Base-by-base conservation (phyloP, 2,113 vertebrate species). In the Serinus canaria region DNA sequence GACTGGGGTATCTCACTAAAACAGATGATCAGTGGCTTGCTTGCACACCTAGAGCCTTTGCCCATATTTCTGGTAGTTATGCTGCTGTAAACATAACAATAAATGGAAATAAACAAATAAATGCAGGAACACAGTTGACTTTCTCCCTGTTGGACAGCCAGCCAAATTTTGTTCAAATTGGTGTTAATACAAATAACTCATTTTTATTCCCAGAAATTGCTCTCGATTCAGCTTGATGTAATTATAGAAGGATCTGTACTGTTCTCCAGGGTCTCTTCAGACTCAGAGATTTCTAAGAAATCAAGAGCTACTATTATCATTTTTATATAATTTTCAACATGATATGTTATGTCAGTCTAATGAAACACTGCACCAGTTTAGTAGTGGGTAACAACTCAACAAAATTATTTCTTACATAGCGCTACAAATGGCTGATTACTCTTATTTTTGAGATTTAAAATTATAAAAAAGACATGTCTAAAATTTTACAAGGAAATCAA, bases 401-500 rank as follows among this genome's bases (percentile, higher is more conserved):
- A 67, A 70, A 81, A 69, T 50, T 41, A 28, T 83, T 96, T 83
- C 39, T 90, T 70, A 60, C 37, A 52, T 13, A 80, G 39, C 8
- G 6, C 30, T 73, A 52, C n/a, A 72, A 92, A 50, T 82, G 12
- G 70, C 39, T 91, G 33, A 85, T 56, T 90, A 88, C 78, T 69
- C 33, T 63, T 68, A 70, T 30, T 82, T 52, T 6, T 53, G 23
- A 30, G 17, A 84, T 83, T 91, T 91, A 81, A 97, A 97, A 93
- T 85, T 2, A 84, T 70, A 56, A 84, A 85, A 89, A 81, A 35
- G 6, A 83, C 78, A 2, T 19, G 50, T 69, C 19, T 23, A 58
- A 85, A 84, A 72, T 72, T 88, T 88, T 93, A 12, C 58, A 92
- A 56, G 27, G 24, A 91, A 90, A 80, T 96, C 12, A 73, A 81